These are phyloP conservation scores for Colostygia pectinataria DNA, from an alignment of 2,888 invertebrate genomes.

Conservation along the genomic window DNA sequence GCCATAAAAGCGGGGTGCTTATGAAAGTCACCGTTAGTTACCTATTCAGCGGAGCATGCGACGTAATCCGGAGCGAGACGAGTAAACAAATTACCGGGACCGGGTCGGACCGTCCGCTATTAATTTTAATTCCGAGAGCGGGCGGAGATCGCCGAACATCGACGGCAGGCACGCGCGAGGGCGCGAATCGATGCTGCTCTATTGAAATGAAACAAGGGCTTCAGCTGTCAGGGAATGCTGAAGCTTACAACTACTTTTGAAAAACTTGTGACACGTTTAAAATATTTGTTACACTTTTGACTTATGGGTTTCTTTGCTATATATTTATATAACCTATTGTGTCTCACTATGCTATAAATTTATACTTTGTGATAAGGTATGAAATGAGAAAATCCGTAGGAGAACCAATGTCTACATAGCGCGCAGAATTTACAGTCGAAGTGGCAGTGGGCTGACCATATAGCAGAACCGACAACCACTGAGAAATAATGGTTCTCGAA, in stretches of 20 bases:
- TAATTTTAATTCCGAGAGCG: constrained; percentile 79
- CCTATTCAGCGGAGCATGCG: constrained; percentile 76
- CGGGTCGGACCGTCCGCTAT: constrained; percentile 71
- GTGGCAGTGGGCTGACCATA: no score
- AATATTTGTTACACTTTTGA: no score
- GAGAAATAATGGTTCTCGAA: no score
- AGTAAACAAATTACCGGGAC: constrained; percentile 79
- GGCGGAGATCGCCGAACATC: constrained; percentile 74
- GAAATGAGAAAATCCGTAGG: no score
- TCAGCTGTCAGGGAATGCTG: constrained; percentile 11
- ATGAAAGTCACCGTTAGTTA: constrained; percentile 71
- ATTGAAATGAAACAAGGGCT: constrained; percentile 18
- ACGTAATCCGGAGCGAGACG: constrained; percentile 76
- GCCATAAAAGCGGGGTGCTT: constrained; percentile 30
- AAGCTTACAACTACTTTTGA: constrained; percentile 1
- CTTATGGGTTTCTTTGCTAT: no score
- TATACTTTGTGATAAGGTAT: no score
- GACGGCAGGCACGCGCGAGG: constrained; percentile 68
- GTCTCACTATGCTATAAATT: no score
- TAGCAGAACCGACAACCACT: no score
- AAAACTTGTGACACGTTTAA: background rate
- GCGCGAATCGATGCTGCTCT: constrained; percentile 29
- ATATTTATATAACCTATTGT: no score
- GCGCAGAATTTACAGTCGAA: no score
- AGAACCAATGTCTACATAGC: no score